These are phyloP conservation scores for Macheiramphus alcinus DNA, from an alignment of 2,113 vertebrate genomes.

Conservation along the genomic window DNA sequence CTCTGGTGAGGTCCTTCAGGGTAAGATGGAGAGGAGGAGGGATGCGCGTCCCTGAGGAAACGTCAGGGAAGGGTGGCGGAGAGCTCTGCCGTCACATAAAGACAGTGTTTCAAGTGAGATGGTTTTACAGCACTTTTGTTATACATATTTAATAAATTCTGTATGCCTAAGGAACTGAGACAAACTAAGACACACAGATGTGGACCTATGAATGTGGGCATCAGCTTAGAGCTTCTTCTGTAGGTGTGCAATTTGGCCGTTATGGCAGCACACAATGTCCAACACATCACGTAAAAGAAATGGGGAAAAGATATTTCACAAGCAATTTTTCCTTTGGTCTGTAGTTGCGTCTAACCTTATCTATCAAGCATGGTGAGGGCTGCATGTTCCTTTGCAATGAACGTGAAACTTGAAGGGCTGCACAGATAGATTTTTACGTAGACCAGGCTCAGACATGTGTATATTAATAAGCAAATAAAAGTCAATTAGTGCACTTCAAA, in stretches of 20 bases:
- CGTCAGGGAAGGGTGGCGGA: not conserved
- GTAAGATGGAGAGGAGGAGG: not conserved
- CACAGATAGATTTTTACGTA: too few species aligned
- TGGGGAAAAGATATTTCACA: not conserved
- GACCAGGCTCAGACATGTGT: not conserved
- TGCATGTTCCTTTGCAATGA: not conserved
- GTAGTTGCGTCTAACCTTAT: not conserved
- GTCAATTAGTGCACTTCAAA: not conserved
- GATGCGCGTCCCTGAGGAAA: not conserved
- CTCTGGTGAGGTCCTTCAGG: too few species aligned
- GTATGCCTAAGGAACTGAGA: not conserved
- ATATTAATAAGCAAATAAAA: not conserved
- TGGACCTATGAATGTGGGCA: fast-evolving
- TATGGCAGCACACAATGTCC: fast-evolving
- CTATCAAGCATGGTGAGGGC: too few species aligned
- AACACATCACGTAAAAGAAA: not conserved
- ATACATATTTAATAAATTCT: not conserved
- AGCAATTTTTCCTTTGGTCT: not conserved
- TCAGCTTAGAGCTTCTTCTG: not conserved
- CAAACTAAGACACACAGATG: fast-evolving
- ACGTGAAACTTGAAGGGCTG: not conserved
- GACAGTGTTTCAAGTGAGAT: not conserved
- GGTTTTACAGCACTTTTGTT: not conserved
- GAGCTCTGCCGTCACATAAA: not conserved
- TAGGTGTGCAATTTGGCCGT: not conserved